Percentiles rank a stretch among this genome's conserved stretches.
These are phyloP conservation scores for Acrobasis consociella DNA, from an alignment of 2,888 invertebrate genomes.

Conservation along the genomic window DNA sequence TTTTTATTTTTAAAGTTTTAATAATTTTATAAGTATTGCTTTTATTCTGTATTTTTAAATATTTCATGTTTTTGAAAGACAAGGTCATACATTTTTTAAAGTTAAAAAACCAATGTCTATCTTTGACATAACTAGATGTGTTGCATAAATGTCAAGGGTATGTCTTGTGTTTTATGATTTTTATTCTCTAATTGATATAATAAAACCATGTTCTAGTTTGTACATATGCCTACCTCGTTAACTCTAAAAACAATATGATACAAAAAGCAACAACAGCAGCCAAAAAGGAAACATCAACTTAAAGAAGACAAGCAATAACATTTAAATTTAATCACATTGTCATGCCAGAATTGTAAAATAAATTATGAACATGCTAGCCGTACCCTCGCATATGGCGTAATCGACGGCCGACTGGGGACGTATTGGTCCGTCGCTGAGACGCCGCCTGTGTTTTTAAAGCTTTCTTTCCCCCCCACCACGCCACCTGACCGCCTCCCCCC, in stretches of 20 bases:
- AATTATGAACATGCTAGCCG: slow-evolving; percentile 45
- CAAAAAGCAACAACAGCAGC: background rate
- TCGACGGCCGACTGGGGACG: slow-evolving; percentile 79
- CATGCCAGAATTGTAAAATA: slow-evolving; percentile 17
- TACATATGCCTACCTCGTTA: slow-evolving; percentile 14
- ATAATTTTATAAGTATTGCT: too few species aligned
- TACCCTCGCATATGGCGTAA: slow-evolving; percentile 67
- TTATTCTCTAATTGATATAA: too few species aligned
- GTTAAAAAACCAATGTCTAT: too few species aligned
- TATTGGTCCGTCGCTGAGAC: slow-evolving; percentile 79
- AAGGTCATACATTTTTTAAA: too few species aligned
- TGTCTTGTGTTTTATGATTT: too few species aligned
- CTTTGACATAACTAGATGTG: too few species aligned
- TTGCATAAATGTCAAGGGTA: too few species aligned
- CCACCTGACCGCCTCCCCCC: slow-evolving; percentile 40
- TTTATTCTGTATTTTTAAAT: too few species aligned
- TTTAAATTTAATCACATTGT: slow-evolving; percentile 22
- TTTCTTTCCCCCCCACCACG: slow-evolving; percentile 47
- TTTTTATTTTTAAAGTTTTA: too few species aligned
- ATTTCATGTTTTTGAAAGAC: too few species aligned
- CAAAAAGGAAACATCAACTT: slow-evolving; percentile 17
- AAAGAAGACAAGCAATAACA: slow-evolving; percentile 9
- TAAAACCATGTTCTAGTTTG: too few species aligned
- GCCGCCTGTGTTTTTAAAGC: slow-evolving; percentile 68
- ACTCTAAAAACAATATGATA: slow-evolving; percentile 4